Conservation (phyloP, 1,140 invertebrate genomes). For the Coboldia fuscipes region DNA sequence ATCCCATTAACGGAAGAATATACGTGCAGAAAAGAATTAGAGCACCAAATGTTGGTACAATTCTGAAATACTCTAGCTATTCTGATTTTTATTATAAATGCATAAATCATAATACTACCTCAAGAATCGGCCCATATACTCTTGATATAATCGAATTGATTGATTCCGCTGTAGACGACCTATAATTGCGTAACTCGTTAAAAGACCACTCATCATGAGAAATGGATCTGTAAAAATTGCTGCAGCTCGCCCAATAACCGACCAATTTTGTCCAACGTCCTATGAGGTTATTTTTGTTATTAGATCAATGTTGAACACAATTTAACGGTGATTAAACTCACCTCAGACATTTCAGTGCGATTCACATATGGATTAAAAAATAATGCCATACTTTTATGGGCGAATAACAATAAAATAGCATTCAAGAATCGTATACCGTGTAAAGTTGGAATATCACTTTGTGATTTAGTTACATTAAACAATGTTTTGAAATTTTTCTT, state of each 20-base stretch:
- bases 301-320: background rate
- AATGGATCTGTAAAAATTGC: slow-evolving; percentile 45
- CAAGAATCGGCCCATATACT: slow-evolving; percentile 35
- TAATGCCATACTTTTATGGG: slow-evolving; percentile 40
- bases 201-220: slow-evolving; percentile 38
- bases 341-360: slow-evolving; percentile 35
- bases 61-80: slow-evolving; percentile 17
- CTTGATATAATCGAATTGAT: slow-evolving; percentile 29
- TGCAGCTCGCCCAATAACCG: slow-evolving; percentile 34
- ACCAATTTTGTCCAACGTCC: slow-evolving; percentile 34
- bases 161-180: slow-evolving; percentile 28
- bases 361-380: slow-evolving; percentile 39
- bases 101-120: slow-evolving; percentile 18
- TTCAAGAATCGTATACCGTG: slow-evolving; percentile 39
- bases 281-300: slow-evolving; percentile 7
- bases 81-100: background rate
- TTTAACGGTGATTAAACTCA: background rate
- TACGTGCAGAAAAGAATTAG: slow-evolving; percentile 40
- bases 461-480: slow-evolving; percentile 23
- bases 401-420: slow-evolving; percentile 32
- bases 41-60: slow-evolving; percentile 34
- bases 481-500: slow-evolving; percentile 32
- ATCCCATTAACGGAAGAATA: slow-evolving; percentile 32
- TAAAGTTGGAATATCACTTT: slow-evolving; percentile 30
- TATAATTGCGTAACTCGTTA: slow-evolving; percentile 34